Evolutionary conservation across 2,888 invertebrate genomes (phyloP).

Genomic region (Sesamia inferens): DNA sequence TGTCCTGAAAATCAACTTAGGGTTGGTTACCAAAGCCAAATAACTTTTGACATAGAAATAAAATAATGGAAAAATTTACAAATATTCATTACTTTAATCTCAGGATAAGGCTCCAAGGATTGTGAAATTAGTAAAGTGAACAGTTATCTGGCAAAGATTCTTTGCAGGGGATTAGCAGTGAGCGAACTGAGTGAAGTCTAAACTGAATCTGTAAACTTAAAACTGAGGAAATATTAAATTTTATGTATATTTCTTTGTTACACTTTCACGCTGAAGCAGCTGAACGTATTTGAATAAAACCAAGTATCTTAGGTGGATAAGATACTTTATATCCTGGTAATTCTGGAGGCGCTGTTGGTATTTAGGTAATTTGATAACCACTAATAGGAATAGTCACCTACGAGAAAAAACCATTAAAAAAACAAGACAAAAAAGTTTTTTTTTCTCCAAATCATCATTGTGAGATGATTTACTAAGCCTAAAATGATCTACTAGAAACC

Average conservation of each 20-base stretch:
- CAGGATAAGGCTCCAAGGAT: not conserved
- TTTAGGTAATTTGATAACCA: not conserved
- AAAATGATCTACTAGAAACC: too few relatives aligned
- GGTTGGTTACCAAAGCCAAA: too few relatives aligned
- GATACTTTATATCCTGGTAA: too few relatives aligned
- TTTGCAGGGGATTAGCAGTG: not conserved
- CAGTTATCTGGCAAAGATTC: too few relatives aligned
- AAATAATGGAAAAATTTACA: not conserved
- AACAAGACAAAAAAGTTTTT: not conserved
- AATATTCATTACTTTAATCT: not conserved
- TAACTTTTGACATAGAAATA: too few relatives aligned
- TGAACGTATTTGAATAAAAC: too few relatives aligned
- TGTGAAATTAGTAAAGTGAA: not conserved
- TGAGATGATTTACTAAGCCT: not conserved
- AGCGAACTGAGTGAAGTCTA: not conserved
- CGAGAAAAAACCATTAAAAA: not conserved
- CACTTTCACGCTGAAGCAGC: too few relatives aligned
- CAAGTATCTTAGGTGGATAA: too few relatives aligned
- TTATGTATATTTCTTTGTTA: too few relatives aligned
- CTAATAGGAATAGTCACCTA: not conserved
- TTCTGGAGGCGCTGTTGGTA: not conserved
- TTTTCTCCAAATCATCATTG: not conserved
- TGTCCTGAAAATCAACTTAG: not conserved
- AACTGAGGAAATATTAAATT: too few relatives aligned
- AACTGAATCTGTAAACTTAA: too few relatives aligned